Evolutionary conservation across 2,888 invertebrate species (phyloP).

Genomic region (Dynastes maya): DNA sequence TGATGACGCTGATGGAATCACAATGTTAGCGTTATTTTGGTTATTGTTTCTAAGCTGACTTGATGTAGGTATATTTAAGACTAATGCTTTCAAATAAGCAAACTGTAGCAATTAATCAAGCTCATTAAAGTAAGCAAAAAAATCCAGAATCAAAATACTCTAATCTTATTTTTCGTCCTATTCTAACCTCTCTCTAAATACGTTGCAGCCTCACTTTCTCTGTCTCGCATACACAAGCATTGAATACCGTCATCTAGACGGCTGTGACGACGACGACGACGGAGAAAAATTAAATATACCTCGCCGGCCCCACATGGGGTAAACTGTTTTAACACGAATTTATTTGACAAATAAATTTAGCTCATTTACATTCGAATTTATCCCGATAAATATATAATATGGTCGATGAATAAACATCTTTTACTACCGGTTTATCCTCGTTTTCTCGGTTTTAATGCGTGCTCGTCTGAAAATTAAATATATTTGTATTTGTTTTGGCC

Average conservation of each 20-base stretch:
- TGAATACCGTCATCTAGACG: neutral
- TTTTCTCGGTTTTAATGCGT: slow-evolving; percentile 35
- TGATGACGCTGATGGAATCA: too few relatives aligned
- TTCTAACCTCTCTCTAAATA: neutral
- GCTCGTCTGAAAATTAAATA: slow-evolving; percentile 31
- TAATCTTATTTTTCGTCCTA: slow-evolving; percentile 52
- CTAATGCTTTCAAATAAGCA: too few relatives aligned
- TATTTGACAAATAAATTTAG: slow-evolving; percentile 59
- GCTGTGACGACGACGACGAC: neutral
- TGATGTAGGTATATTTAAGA: too few relatives aligned
- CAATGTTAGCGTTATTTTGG: too few relatives aligned
- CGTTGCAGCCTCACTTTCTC: neutral
- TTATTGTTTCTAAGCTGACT: too few relatives aligned
- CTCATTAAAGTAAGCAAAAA: slow-evolving; percentile 42
- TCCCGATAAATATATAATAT: slow-evolving; percentile 51
- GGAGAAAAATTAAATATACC: slow-evolving; percentile 34
- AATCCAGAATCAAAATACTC: slow-evolving; percentile 55
- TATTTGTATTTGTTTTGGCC: slow-evolving; percentile 26
- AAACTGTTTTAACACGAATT: slow-evolving; percentile 56
- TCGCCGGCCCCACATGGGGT: slow-evolving; percentile 49
- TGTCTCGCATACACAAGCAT: neutral
- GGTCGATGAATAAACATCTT: slow-evolving; percentile 40
- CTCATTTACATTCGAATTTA: slow-evolving; percentile 53
- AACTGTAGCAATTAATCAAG: too few relatives aligned
- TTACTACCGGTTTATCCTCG: slow-evolving; percentile 40